A percentile compares a stretch with the other conserved stretches of the same genome.
Conservation (phyloP, 2,113 vertebrate species). For the Acanthisitta chloris region DNA sequence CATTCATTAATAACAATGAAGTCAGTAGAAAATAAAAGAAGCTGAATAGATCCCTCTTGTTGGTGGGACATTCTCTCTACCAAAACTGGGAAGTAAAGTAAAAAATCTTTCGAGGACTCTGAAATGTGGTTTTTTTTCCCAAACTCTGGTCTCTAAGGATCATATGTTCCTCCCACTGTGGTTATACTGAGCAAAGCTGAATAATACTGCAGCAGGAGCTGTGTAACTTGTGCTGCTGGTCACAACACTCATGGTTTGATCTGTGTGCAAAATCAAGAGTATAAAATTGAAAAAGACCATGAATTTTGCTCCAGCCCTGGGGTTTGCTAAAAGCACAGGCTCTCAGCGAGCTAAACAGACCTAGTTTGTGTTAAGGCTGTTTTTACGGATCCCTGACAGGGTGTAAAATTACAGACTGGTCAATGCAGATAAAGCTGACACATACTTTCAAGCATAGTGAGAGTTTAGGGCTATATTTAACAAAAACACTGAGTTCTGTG, state of each 20-base stretch:
- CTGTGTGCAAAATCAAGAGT: neutral
- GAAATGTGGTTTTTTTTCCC: neutral
- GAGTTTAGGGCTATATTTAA: conserved; percentile 57
- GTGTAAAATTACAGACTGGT: conserved; percentile 43
- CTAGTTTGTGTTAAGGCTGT: neutral
- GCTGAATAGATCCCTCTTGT: neutral
- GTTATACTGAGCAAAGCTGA: neutral
- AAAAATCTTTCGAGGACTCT: neutral
- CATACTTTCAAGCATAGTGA: neutral
- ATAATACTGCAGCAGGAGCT: neutral
- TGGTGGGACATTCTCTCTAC: neutral
- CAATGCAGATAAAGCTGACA: conserved; percentile 39
- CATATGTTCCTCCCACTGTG: neutral
- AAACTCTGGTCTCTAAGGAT: neutral
- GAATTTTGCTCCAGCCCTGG: neutral
- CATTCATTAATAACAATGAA: neutral
- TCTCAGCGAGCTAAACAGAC: neutral
- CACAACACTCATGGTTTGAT: neutral
- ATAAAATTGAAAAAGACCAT: neutral
- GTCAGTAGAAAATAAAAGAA: neutral
- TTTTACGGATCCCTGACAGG: neutral
- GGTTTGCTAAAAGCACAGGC: neutral
- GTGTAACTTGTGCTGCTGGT: neutral
- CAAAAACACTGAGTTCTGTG: conserved; percentile 32
- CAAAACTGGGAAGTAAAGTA: neutral